These are phyloP conservation scores for Patella pellucida DNA, from an alignment of 2,888 invertebrate species.

Conservation along the genomic window DNA sequence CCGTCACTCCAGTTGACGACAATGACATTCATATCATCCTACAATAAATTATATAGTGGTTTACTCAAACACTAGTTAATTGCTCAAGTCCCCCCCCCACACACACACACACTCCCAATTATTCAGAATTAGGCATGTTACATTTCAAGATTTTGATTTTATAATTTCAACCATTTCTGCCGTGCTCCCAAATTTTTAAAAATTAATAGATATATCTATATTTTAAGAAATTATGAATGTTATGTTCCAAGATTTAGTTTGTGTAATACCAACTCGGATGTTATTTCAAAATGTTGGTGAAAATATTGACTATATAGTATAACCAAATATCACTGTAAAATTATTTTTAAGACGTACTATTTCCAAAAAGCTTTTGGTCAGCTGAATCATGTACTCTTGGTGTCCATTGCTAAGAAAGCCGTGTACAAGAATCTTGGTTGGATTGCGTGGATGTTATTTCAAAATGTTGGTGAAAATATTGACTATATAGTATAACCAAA, in stretches of 20 bases:
- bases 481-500: slow-evolving; percentile 36
- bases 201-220: no score
- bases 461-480: neutral
- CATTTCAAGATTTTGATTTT: no score
- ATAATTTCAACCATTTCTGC: no score
- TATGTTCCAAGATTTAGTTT: no score
- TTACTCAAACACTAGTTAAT: neutral
- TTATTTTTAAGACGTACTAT: slow-evolving; percentile 76
- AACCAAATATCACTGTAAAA: slow-evolving; percentile 19
- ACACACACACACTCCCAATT: no score
- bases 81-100: neutral
- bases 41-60: slow-evolving; percentile 6
- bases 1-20: slow-evolving; percentile 52
- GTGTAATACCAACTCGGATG: neutral
- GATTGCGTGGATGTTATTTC: slow-evolving; percentile 80
- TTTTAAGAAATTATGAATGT: no score
- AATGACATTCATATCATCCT: slow-evolving; percentile 52
- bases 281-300: no score
- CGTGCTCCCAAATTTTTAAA: no score
- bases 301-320: slow-evolving; percentile 35
- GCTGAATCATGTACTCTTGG: slow-evolving; percentile 93
- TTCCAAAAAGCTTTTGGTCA: slow-evolving; percentile 89
- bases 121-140: slow-evolving; percentile 34
- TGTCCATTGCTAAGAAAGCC: slow-evolving; percentile 86
- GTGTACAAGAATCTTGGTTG: slow-evolving; percentile 91